Percentiles rank a stretch among this genome's conserved stretches.
phyloP scores from a whole-genome alignment of 1,140 invertebrate species.

The Eurytemora carolleeae region DNA sequence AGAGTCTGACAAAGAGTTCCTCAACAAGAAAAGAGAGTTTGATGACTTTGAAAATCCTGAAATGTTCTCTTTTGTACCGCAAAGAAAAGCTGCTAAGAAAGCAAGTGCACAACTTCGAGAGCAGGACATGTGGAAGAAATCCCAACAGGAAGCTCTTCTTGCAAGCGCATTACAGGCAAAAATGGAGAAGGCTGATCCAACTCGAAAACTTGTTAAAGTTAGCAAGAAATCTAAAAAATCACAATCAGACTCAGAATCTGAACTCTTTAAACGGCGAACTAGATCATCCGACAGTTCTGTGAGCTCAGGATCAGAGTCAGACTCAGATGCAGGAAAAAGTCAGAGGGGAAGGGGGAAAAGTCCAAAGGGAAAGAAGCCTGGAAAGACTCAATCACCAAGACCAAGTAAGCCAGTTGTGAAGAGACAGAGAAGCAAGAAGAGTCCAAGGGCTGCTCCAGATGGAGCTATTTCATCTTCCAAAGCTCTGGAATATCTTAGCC shows the following conservation, averaged over 20 bases:
- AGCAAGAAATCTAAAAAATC: conserved; percentile 6
- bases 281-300: background rate
- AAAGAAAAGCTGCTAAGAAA: conserved; percentile 70
- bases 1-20: background rate
- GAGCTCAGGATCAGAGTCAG: background rate
- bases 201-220: conserved; percentile 9
- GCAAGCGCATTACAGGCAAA: background rate
- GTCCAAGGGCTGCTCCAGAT: background rate
- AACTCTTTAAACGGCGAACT: background rate
- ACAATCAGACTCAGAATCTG: background rate
- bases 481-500: conserved; percentile 15
- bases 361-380: conserved; percentile 2
- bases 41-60: conserved; percentile 10
- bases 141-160: background rate
- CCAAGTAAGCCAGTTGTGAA: background rate
- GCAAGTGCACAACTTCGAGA: conserved; percentile 35
- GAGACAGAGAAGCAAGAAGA: background rate
- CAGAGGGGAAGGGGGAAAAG: conserved; percentile 2
- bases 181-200: conserved; percentile 10
- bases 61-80: conserved; percentile 43
- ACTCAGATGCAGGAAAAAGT: conserved; percentile 9
- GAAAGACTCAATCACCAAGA: background rate
- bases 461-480: conserved; percentile 4
- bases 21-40: background rate
- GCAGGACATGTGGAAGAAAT: background rate